These are phyloP conservation scores for Chaetorhynchus papuensis DNA, from an alignment of 2,113 vertebrate genomes.

Conservation along the genomic window DNA sequence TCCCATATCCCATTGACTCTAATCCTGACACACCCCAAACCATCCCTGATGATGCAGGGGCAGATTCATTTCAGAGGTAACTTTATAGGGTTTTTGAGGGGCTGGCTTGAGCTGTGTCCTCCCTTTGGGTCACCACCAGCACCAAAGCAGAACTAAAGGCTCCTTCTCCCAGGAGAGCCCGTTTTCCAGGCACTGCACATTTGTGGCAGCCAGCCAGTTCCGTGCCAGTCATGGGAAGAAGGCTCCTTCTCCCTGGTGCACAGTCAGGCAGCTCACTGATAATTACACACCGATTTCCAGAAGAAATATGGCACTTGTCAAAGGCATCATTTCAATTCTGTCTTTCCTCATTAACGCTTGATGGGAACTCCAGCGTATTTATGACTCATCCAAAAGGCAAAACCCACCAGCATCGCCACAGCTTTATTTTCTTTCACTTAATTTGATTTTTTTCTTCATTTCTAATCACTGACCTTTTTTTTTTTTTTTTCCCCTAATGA, in stretches of 20 bases:
- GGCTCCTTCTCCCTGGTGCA: not conserved
- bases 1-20: not conserved
- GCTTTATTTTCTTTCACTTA: not conserved
- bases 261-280: not conserved
- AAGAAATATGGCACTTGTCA: constrained; percentile 40
- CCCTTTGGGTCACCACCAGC: not conserved
- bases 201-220: not conserved
- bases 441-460: not conserved
- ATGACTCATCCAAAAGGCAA: not conserved
- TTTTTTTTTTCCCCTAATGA: not conserved
- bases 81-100: not conserved
- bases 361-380: not conserved
- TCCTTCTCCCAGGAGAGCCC: not conserved
- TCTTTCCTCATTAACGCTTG: not conserved
- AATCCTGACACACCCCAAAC: not conserved
- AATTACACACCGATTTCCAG: constrained; percentile 17
- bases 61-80: not conserved
- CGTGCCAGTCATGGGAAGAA: not conserved
- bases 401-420: not conserved
- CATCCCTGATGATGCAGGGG: too few relatives aligned
- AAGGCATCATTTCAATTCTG: constrained; percentile 15
- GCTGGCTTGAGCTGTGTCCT: not conserved
- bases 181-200: not conserved
- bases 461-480: not conserved
- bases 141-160: not conserved